A percentile compares a stretch with the other conserved stretches of the same genome.
phyloP scores from a whole-genome alignment of 2,888 invertebrate genomes.

The Cancer borealis region DNA sequence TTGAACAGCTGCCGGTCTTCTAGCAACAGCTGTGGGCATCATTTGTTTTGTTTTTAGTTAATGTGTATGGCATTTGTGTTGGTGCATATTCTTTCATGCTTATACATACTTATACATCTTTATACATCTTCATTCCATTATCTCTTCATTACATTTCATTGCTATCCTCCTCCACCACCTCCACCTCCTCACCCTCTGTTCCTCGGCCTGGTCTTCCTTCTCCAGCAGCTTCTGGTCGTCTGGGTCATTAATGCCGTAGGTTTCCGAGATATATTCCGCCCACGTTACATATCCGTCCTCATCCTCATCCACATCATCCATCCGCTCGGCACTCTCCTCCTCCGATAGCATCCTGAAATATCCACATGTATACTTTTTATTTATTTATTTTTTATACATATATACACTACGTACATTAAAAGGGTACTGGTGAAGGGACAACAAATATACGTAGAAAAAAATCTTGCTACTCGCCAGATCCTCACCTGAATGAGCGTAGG shows the following conservation, averaged over 20 bases:
- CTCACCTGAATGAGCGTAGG: conserved; percentile 88
- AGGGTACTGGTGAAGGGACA: neutral
- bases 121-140: too few species aligned
- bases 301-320: conserved; percentile 92
- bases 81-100: too few species aligned
- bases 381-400: neutral
- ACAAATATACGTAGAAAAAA: neutral
- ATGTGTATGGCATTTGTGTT: too few species aligned
- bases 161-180: neutral
- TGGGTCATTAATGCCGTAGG: conserved; percentile 87
- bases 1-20: conserved; percentile 93
- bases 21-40: conserved; percentile 80
- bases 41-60: neutral
- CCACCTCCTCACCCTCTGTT: conserved; percentile 70
- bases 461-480: conserved; percentile 73
- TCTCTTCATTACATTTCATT: neutral
- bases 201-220: conserved; percentile 78
- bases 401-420: neutral
- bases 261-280: conserved; percentile 93
- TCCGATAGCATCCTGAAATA: conserved; percentile 87
- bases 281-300: conserved; percentile 91
- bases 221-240: conserved; percentile 78
- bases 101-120: too few species aligned
- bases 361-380: conserved; percentile 1
- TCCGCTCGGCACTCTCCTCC: conserved; percentile 92